A percentile compares a stretch with the other conserved stretches of the same genome.
phyloP scores from a whole-genome alignment of 1,140 invertebrate genomes.

The Araneus ventricosus region DNA sequence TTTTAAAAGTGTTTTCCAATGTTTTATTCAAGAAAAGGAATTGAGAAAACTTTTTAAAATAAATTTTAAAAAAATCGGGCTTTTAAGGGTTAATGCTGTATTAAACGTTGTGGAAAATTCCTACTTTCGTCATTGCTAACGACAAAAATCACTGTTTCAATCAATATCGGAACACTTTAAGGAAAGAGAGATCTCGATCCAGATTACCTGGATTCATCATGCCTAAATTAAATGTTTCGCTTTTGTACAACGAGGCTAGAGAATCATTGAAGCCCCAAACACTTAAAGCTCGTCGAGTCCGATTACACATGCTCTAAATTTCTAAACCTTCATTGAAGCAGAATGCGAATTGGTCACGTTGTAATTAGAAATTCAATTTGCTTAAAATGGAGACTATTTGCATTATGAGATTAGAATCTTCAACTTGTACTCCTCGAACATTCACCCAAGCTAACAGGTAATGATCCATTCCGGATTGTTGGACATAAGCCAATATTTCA shows the following conservation, averaged over 20 bases:
- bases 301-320: constrained; percentile 16
- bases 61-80: too few species aligned
- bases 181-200: neutral
- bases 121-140: too few species aligned
- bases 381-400: constrained; percentile 14
- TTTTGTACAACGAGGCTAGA: neutral
- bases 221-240: neutral
- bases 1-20: too few species aligned
- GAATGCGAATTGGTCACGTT: neutral
- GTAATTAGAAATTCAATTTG: constrained; percentile 29
- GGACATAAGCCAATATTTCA: neutral
- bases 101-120: too few species aligned
- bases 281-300: neutral
- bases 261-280: neutral
- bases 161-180: too few species aligned
- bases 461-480: neutral
- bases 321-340: neutral
- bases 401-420: constrained; percentile 31
- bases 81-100: too few species aligned
- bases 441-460: neutral
- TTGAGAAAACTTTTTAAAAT: too few species aligned
- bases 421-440: neutral
- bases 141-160: too few species aligned
- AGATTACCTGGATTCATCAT: neutral
- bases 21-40: too few species aligned